phyloP scores from a whole-genome alignment of 2,113 vertebrate species.

The Ploceus nigricollis region DNA sequence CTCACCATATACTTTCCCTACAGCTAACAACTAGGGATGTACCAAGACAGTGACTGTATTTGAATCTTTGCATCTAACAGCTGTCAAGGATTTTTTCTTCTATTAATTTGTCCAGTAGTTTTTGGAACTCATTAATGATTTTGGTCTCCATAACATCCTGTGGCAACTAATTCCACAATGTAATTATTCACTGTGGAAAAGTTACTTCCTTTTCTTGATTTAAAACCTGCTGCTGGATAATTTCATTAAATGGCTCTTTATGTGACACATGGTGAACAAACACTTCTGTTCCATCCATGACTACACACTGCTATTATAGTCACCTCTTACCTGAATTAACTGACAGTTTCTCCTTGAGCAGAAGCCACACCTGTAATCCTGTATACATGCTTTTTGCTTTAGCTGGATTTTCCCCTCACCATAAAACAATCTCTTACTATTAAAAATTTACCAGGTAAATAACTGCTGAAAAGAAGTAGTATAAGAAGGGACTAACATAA shows the following conservation, averaged over 20 bases:
- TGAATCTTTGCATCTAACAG: not conserved
- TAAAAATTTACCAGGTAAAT: not conserved
- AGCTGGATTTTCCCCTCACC: not conserved
- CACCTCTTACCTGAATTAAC: not conserved
- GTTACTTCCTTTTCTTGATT: conserved; percentile 6
- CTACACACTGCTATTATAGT: not conserved
- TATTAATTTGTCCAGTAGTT: not conserved
- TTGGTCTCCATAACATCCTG: not conserved
- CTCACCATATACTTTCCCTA: not conserved
- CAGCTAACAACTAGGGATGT: not conserved
- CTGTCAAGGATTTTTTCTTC: not conserved
- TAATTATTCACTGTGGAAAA: conserved; percentile 17
- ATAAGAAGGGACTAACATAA: not conserved
- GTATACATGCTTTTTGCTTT: not conserved
- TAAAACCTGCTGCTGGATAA: not conserved
- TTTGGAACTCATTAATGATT: not conserved
- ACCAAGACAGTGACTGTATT: not conserved
- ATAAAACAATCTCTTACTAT: not conserved
- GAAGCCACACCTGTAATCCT: not conserved
- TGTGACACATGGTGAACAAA: not conserved
- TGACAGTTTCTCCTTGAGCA: not conserved
- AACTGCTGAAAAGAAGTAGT: not conserved
- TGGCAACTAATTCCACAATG: conserved; percentile 17
- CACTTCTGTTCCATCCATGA: conserved; percentile 1
- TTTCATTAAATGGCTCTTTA: not conserved